Conservation (phyloP, 2,797 vertebrate genomes). For the Halcyon chelicuti region DNA sequence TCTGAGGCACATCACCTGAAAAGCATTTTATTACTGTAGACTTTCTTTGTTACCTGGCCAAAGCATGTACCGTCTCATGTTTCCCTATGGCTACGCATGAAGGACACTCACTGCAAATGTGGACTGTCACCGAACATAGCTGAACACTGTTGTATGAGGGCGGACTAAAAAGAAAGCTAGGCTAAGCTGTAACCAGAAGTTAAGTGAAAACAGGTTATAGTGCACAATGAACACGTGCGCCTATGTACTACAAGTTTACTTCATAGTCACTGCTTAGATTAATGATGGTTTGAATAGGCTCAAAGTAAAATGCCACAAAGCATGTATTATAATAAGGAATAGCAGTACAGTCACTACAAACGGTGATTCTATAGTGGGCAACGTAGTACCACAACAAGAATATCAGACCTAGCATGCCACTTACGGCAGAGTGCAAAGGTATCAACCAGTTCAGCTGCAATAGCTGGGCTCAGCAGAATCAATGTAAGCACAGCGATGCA, state of each 20-base stretch:
- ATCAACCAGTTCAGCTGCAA: not conserved
- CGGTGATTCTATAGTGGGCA: not conserved
- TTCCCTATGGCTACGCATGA: not conserved
- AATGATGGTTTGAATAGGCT: not conserved
- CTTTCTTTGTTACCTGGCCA: not conserved
- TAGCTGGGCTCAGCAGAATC: not conserved
- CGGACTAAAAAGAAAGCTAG: not conserved
- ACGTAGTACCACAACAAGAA: not conserved
- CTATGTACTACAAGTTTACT: not conserved
- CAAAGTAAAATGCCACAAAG: not conserved
- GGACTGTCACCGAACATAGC: not conserved
- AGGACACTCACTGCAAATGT: not conserved
- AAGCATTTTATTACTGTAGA: not conserved
- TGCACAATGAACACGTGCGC: not conserved
- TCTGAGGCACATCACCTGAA: not conserved
- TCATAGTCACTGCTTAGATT: not conserved
- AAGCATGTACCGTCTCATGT: not conserved
- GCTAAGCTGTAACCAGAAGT: not conserved
- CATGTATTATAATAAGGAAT: not conserved
- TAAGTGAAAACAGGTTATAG: not conserved
- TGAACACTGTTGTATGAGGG: not conserved
- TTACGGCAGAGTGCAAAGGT: not conserved
- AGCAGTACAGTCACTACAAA: not conserved
- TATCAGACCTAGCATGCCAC: not conserved
- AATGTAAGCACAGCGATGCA: not conserved